Evolutionary conservation across 2,888 invertebrate species (phyloP).

Genomic region (Leucophenga maculata): DNA sequence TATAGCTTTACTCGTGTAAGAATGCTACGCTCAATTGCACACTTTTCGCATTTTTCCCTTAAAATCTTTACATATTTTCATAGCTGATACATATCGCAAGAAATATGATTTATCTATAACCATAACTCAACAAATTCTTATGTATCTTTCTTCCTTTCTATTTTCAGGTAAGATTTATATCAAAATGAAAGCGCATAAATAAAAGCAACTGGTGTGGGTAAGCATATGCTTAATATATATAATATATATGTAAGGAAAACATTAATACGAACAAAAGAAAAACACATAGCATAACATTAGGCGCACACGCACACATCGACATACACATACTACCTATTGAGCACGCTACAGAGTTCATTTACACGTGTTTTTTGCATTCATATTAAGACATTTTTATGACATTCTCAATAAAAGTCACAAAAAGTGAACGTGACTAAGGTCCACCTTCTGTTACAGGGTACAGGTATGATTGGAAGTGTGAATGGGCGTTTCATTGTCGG

Average conservation of each 20-base stretch:
- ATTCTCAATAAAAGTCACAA: slow-evolving; percentile 46
- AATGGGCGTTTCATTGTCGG: slow-evolving; percentile 26
- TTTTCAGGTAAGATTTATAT: slow-evolving; percentile 56
- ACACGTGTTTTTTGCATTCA: slow-evolving; percentile 16
- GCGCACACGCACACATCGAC: slow-evolving; percentile 17
- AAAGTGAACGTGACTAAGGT: slow-evolving; percentile 18
- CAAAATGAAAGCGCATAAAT: background rate
- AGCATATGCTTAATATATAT: background rate
- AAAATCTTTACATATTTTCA: too few relatives aligned
- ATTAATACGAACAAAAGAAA: too few relatives aligned
- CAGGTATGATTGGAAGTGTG: background rate
- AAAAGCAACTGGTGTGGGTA: slow-evolving; percentile 2
- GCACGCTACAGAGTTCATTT: background rate
- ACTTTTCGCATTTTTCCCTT: too few relatives aligned
- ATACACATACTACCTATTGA: slow-evolving; percentile 17
- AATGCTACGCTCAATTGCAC: too few relatives aligned
- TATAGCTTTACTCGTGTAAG: too few relatives aligned
- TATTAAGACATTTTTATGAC: slow-evolving; percentile 42
- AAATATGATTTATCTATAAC: slow-evolving; percentile 1
- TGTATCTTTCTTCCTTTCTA: slow-evolving; percentile 28
- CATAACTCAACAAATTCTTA: background rate
- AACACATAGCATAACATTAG: too few relatives aligned
- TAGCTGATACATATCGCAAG: too few relatives aligned
- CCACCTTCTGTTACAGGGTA: background rate
- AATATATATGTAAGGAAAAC: background rate